Evolutionary conservation across 2,113 vertebrate genomes (phyloP), one percentile per base, ranked within the genome.

Genomic region (Bufo gargarizans): DNA sequence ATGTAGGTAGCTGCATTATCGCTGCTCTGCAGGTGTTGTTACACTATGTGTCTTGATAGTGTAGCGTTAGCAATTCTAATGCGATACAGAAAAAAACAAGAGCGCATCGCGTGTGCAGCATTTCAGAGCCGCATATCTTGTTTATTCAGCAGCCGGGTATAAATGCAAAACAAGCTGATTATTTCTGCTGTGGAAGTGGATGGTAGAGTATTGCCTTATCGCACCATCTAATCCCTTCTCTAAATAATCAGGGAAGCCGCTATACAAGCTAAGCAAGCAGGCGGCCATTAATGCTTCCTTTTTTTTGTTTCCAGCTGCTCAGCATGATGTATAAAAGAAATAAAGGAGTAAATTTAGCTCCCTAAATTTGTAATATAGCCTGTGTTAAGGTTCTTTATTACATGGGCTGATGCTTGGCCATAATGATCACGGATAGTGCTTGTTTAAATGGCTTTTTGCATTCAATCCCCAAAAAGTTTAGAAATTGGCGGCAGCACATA

Each of bases 101-200:
- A 83, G 67, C 56, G n/a, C 19, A 22, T 47, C 9, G 55, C 77
- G 80, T 63, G 50, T 53, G 50, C 86, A 59, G 47, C 55, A 61
- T 74, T 72, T 50, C 53, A 82, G 50, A 71, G 65, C 86, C 77
- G 55, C 13, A 65, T 83, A 88, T 88, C 86, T 88, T 88, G 80
- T 83, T 88, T 88, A 82, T 83, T 88, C 86, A 88, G 80, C 80
- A 72, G 72, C 79, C 16, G 55, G 79, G 58, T 88, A 55, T 16
- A 82, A 88, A 88, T 88, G 86, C 69, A 88, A 82, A 88, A 77
- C 55, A 88, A 83, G 80, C 69, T 76, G 86, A 88, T 88, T 72
- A 72, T 74, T 88, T 88, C 86, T 88, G 43, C 63, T 82, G 86
- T 67, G 82, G 63, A 16, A 72, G 65, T 80, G 77, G 61, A 80